Evolutionary conservation across 2,888 invertebrate species (phyloP).

Genomic region (Bimastos eiseni): DNA sequence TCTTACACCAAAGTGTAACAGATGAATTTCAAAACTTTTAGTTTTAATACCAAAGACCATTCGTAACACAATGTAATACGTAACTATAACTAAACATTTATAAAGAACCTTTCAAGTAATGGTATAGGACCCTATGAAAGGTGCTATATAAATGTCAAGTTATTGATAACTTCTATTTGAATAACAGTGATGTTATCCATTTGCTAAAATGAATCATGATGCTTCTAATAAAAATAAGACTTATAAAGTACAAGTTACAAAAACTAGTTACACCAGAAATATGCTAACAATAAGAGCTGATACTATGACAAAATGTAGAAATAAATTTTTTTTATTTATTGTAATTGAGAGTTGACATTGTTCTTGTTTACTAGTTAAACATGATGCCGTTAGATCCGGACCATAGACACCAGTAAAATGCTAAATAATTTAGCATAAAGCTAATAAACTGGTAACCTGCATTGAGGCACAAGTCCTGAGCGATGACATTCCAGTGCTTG

Average conservation of each 20-base stretch:
- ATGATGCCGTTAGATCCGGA: neutral
- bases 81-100: neutral
- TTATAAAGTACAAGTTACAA: neutral
- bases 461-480: slow-evolving; percentile 65
- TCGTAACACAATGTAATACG: neutral
- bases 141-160: neutral
- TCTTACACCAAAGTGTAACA: neutral
- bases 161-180: neutral
- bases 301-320: neutral
- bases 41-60: neutral
- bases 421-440: neutral
- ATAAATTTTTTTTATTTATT: neutral
- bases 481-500: slow-evolving; percentile 34
- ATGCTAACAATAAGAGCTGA: neutral
- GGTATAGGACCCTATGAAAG: neutral
- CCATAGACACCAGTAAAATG: neutral
- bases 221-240: neutral
- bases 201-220: neutral
- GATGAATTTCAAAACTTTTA: neutral
- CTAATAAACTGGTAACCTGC: slow-evolving; percentile 47
- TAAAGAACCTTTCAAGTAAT: too few species aligned
- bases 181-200: neutral
- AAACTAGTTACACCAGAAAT: neutral
- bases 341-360: too few species aligned
- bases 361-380: neutral